Evolutionary conservation across 2,888 invertebrate genomes (phyloP).

Genomic region (Sarcophaga carnaria): DNA sequence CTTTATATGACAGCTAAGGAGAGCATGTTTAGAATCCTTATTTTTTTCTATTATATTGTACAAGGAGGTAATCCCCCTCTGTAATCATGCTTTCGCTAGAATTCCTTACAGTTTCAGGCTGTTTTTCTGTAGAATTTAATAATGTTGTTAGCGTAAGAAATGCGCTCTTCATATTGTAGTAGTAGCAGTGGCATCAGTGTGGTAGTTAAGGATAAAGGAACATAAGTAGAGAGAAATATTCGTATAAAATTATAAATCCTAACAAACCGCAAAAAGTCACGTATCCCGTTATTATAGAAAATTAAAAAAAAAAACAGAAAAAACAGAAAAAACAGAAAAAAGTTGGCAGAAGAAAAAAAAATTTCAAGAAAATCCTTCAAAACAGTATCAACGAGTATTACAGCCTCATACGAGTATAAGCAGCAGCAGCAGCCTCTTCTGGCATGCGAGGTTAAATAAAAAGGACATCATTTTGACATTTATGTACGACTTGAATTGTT

Average conservation of each 20-base stretch:
- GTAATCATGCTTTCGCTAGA: not conserved
- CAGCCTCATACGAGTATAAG: not conserved
- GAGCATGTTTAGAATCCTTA: too few species aligned
- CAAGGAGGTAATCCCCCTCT: too few species aligned
- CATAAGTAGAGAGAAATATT: not conserved
- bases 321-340: not conserved
- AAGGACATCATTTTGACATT: not conserved
- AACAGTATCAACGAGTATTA: not conserved
- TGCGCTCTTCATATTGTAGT: not conserved
- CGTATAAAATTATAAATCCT: slow-evolving; percentile 73
- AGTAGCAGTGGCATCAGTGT: not conserved
- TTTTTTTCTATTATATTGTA: too few species aligned
- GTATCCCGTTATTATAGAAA: slow-evolving; percentile 70
- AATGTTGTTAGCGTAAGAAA: slow-evolving; percentile 13
- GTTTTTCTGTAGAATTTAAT: slow-evolving; percentile 57
- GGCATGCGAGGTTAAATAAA: not conserved
- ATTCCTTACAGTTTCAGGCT: slow-evolving; percentile 57
- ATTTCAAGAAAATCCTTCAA: slow-evolving; percentile 1
- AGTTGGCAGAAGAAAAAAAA: slow-evolving; percentile 13
- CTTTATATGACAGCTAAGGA: too few species aligned
- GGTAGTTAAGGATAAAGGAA: not conserved
- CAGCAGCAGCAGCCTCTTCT: not conserved
- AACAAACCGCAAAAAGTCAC: slow-evolving; percentile 80
- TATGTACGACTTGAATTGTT: too few species aligned
- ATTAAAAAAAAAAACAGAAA: slow-evolving; percentile 11